A percentile compares a stretch with the other conserved stretches of the same genome.
phyloP scores from a whole-genome alignment of 2,888 invertebrate genomes.

The Norana najaformis region DNA sequence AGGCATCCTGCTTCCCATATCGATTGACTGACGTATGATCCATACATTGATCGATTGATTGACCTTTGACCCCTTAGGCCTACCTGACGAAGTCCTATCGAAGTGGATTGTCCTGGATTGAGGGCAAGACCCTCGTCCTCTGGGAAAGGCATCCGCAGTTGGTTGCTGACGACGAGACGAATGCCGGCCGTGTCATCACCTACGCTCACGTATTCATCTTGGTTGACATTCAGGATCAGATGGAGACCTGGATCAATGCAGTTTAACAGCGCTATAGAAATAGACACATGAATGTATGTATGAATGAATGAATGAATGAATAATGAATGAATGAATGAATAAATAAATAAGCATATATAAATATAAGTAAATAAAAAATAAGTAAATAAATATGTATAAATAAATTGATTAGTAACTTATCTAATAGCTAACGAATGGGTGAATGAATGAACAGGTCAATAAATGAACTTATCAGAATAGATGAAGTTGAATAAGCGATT shows the following conservation, averaged over 20 bases:
- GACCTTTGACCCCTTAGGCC: neutral
- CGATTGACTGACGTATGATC: no score
- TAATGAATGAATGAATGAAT: neutral
- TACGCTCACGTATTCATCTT: slow-evolving; percentile 31
- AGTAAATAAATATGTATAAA: neutral
- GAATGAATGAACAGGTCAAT: no score
- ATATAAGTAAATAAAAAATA: neutral
- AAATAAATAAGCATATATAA: no score
- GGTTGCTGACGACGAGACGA: slow-evolving; percentile 30
- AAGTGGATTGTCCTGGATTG: slow-evolving; percentile 34
- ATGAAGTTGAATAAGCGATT: no score
- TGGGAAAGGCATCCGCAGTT: slow-evolving; percentile 30
- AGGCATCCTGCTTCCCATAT: no score
- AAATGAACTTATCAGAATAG: no score
- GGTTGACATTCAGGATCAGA: slow-evolving; percentile 33
- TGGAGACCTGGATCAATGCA: slow-evolving; percentile 27
- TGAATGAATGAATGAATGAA: neutral
- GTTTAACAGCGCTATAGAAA: no score
- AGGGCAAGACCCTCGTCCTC: slow-evolving; percentile 34
- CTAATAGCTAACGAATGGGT: no score
- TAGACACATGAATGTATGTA: neutral
- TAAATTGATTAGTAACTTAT: neutral
- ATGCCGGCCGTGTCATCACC: slow-evolving; percentile 32
- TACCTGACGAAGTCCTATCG: slow-evolving; percentile 32
- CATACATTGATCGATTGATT: neutral